Evolutionary conservation across 2,888 invertebrate genomes (phyloP), one percentile per base, ranked within the genome.

Genomic region (Parthenolecanium corni): DNA sequence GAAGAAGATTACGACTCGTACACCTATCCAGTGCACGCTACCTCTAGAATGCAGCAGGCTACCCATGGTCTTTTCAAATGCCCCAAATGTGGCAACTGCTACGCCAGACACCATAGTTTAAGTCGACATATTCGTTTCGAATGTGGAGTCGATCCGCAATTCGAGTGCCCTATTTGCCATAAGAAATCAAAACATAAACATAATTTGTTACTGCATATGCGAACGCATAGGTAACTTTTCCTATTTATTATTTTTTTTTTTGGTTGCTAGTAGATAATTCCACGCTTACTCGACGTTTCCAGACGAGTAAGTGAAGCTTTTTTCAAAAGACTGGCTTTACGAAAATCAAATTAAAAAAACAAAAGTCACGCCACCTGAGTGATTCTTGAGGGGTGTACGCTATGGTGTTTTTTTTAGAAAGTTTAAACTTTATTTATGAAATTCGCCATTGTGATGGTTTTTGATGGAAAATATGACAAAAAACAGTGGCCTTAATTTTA

Each of bases 91-190:
- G 80, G 80, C 31, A 80, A 80, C 67, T 75, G 77, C 24, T 80
- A 80, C 69, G 77, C 79, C 11, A 74, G 80, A 36, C 76, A 77
- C 16, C 80, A 80, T 67, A 77, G 77, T 24, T 70, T 79, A 14
- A 80, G 78, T 68, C 74, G 80, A 54, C 81, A 81, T 69, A 76
- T 80, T 63, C 76, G 77, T 64, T 80, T 80, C 70, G 81, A 81
- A 69, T 81, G 81, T 68, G 80, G 80, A 0, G 74, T 77, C 61
- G 80, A 79, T 68, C 82, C 82, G 1, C 78, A 78, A 69, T 81
- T 81, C 71, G 78, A 80, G 66, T 82, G 82, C 67, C 77, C 77
- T 40, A 76, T 80, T 68, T 82, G 82, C 71, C 78, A 79, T 70
- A 80, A 80, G 72, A 79, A 77, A 69, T 82, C 76, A 16, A 76